These are phyloP conservation scores for Anhinga anhinga DNA, from an alignment of 2,113 vertebrate genomes.

Conservation along the genomic window DNA sequence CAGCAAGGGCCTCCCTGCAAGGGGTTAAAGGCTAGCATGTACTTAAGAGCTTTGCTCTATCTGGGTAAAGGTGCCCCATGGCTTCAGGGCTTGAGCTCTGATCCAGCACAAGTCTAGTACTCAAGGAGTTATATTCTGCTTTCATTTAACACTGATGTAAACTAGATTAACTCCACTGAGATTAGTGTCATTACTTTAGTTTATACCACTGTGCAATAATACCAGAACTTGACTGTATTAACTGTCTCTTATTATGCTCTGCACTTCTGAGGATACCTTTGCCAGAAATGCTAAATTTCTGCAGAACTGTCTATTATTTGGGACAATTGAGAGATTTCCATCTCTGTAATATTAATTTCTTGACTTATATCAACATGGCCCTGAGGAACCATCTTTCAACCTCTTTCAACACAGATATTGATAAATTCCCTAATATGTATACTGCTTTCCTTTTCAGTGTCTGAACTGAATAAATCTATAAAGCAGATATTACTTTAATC, in stretches of 20 bases:
- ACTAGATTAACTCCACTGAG: neutral
- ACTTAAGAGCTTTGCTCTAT: neutral
- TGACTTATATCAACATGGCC: neutral
- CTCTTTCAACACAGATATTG: constrained; percentile 22
- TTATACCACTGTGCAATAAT: neutral
- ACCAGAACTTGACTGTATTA: neutral
- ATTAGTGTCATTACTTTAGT: neutral
- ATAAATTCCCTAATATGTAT: constrained; percentile 6
- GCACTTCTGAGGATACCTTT: neutral
- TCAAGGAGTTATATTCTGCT: neutral
- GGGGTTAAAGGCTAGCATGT: neutral
- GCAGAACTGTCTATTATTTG: neutral
- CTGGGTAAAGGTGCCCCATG: neutral
- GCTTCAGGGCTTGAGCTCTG: neutral
- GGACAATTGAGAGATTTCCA: constrained; percentile 24
- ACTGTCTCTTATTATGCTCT: neutral
- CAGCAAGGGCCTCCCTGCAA: neutral
- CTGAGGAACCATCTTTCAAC: constrained; percentile 4
- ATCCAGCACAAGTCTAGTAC: neutral
- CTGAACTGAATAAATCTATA: constrained; percentile 32
- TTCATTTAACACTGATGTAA: neutral
- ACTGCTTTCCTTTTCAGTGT: neutral
- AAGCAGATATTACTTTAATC: constrained; percentile 21
- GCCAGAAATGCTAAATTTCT: neutral
- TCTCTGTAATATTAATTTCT: constrained; percentile 52